Evolutionary conservation across 2,888 invertebrate species (phyloP).

Genomic region (Hylaea fasciaria): DNA sequence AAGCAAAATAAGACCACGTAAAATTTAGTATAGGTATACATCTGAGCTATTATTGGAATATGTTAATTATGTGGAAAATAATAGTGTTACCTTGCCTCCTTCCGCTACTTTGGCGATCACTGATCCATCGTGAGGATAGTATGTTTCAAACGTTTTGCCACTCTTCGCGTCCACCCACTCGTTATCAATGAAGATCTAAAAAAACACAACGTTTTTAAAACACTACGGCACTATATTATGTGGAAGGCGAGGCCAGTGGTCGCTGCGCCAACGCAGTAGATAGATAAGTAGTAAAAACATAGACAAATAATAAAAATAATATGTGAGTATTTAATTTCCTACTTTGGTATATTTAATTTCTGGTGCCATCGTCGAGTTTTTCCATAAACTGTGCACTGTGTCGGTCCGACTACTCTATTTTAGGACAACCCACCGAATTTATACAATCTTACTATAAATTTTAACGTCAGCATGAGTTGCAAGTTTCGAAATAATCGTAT

Average conservation of each 20-base stretch:
- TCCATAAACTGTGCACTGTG: not conserved
- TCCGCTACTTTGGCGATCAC: conserved; percentile 91
- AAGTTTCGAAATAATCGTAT: too few species aligned
- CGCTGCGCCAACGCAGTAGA: not conserved
- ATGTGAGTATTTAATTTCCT: too few species aligned
- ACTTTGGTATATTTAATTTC: conserved; percentile 34
- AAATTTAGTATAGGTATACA: not conserved
- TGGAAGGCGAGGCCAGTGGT: not conserved
- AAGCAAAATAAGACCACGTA: too few species aligned
- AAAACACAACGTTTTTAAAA: conserved; percentile 7
- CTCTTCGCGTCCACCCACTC: conserved; percentile 88
- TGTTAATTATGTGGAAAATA: too few species aligned
- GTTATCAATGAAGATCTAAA: conserved; percentile 71
- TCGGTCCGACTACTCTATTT: not conserved
- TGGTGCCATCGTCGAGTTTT: conserved; percentile 17
- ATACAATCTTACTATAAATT: too few species aligned
- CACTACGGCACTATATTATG: not conserved
- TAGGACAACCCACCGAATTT: not conserved
- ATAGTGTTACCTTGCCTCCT: conserved; percentile 88
- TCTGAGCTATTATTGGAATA: too few species aligned
- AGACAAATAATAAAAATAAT: not conserved
- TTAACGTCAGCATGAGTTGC: too few species aligned
- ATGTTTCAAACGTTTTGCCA: conserved; percentile 92
- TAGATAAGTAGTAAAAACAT: not conserved
- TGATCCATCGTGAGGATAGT: conserved; percentile 90